phyloP scores from a whole-genome alignment of 2,888 invertebrate genomes.

The Ommatoiulus sabulosus region DNA sequence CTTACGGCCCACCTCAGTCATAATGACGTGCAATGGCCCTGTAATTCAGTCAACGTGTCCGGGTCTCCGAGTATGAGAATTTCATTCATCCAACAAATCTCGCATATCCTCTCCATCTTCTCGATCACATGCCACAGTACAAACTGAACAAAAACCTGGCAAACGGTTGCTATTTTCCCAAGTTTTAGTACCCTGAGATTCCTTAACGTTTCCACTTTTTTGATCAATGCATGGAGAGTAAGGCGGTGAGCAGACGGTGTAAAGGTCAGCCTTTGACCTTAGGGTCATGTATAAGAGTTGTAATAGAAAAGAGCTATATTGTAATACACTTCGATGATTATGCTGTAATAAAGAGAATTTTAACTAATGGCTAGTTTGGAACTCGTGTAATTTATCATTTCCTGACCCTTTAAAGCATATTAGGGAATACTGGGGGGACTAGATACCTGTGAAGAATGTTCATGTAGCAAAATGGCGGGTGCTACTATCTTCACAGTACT shows the following conservation, averaged over 20 bases:
- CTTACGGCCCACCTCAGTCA: background rate
- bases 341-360: constrained; percentile 36
- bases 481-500: too few species aligned
- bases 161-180: constrained; percentile 12
- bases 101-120: constrained; percentile 1
- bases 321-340: constrained; percentile 27
- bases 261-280: background rate
- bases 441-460: too few species aligned
- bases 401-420: too few species aligned
- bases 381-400: background rate
- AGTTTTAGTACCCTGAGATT: constrained; percentile 23
- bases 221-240: background rate
- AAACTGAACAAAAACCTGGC: constrained; percentile 16
- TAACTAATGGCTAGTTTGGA: background rate
- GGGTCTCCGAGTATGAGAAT: background rate
- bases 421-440: background rate
- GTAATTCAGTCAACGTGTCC: constrained; percentile 3
- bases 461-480: too few species aligned
- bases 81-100: background rate
- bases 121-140: constrained; percentile 14
- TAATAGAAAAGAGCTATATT: constrained; percentile 36
- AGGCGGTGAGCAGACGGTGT: background rate
- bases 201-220: constrained; percentile 24
- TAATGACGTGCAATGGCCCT: background rate
- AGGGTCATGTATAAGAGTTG: background rate